Conservation (phyloP, 2,888 invertebrate genomes). For the Callyntrura sp. region DNA sequence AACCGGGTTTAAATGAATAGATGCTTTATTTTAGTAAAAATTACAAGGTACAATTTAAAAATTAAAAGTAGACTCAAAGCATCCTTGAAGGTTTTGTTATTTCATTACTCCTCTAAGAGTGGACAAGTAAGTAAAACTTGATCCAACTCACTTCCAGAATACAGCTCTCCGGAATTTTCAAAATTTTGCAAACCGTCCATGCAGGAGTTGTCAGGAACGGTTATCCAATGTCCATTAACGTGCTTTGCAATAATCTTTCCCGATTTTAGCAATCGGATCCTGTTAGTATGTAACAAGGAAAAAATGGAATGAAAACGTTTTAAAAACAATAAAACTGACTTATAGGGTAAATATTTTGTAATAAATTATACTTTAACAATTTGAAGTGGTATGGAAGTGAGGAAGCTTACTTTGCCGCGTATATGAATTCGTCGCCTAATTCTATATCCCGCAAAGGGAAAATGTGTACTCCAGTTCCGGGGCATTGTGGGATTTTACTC, state of each 20-base stretch:
- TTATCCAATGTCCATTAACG: slow-evolving; percentile 75
- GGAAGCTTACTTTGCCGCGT: slow-evolving; percentile 72
- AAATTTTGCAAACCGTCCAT: slow-evolving; percentile 79
- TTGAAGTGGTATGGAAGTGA: not conserved
- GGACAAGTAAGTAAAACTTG: slow-evolving; percentile 78
- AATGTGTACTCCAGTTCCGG: slow-evolving; percentile 75
- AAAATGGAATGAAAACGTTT: slow-evolving; percentile 5
- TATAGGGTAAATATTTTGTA: not conserved
- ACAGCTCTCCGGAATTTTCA: slow-evolving; percentile 58
- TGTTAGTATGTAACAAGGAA: not conserved
- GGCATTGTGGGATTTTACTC: slow-evolving; percentile 74
- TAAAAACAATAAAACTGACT: not conserved
- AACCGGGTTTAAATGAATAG: too few relatives aligned
- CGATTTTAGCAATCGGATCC: slow-evolving; percentile 73
- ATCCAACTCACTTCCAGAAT: slow-evolving; percentile 70
- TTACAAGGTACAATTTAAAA: too few relatives aligned
- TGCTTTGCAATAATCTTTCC: slow-evolving; percentile 76
- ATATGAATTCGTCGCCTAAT: slow-evolving; percentile 59
- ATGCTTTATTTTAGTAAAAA: too few relatives aligned
- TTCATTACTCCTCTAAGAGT: slow-evolving; percentile 63
- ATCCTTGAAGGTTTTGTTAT: too few relatives aligned
- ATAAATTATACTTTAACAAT: too few relatives aligned
- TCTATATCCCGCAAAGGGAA: slow-evolving; percentile 72
- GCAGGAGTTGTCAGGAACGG: slow-evolving; percentile 67
- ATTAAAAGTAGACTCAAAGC: too few relatives aligned